These are phyloP conservation scores for Holothuria scabra DNA, from an alignment of 53 echinoderm and acorn worm genomes.

Conservation along the genomic window DNA sequence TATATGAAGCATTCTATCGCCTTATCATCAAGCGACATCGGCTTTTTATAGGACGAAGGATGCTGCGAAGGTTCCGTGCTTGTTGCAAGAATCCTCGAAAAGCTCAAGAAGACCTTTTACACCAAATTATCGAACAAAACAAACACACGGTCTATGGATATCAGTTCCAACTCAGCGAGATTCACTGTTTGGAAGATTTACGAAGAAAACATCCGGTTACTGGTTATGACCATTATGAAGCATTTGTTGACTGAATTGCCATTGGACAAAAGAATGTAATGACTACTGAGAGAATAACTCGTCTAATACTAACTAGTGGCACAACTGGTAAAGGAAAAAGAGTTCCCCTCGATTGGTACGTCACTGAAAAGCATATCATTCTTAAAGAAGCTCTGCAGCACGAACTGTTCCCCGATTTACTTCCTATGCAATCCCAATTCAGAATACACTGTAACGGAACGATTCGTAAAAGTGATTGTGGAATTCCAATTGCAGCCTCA, in stretches of 20 bases:
- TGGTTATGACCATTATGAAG: slow-evolving; percentile 60
- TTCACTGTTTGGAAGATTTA: slow-evolving; percentile 45
- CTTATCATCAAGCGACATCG: too few species aligned
- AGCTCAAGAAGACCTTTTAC: too few species aligned
- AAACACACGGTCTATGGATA: too few species aligned
- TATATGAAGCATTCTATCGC: too few species aligned
- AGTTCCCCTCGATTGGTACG: slow-evolving; percentile 46
- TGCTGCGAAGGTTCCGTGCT: too few species aligned
- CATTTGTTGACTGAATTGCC: slow-evolving; percentile 65
- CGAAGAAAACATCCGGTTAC: slow-evolving; percentile 65
- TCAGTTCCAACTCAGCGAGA: too few species aligned
- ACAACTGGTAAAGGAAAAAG: slow-evolving; percentile 71
- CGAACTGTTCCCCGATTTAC: background rate
- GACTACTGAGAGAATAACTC: slow-evolving; percentile 46
- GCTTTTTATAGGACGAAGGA: too few species aligned
- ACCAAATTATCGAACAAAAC: too few species aligned
- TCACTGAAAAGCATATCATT: background rate
- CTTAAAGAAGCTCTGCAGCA: slow-evolving; percentile 6
- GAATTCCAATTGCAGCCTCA: background rate
- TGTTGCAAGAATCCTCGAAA: too few species aligned
- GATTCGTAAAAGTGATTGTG: background rate
- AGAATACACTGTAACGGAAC: background rate
- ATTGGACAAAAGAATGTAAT: slow-evolving; percentile 70
- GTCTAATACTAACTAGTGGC: slow-evolving; percentile 65
- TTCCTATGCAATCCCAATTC: slow-evolving; percentile 1